Base-by-base conservation (phyloP, 2,797 vertebrate genomes). In the Channallabes apus region DNA sequence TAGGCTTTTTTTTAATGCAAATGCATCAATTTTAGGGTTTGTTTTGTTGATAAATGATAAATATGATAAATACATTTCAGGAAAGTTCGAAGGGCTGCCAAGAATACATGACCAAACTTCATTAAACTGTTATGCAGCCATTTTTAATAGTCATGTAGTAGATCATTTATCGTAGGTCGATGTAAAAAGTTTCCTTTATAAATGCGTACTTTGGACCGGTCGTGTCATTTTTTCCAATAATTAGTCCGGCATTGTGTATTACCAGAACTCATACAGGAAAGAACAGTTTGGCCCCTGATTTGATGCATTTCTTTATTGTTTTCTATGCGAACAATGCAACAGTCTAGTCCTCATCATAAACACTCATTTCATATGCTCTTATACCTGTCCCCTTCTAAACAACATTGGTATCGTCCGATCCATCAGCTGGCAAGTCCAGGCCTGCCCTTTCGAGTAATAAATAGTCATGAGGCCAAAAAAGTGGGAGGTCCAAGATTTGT, bases 401-500 rank as follows among this genome's bases (percentile, higher is more conserved):
- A 83, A 83, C 84, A 85, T 92, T 96, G 95, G 96, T 96, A 90
- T 89, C 88, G 94, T 95, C 93, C 94, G 90, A 94, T 95, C 94
- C 95, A 92, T 92, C 93, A 85, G 80, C 68, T 93, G 97, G 95
- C 98, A 98, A 97, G 98, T 91, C 94, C 93, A 91, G 94, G 88
- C 98, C 95, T 99, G 98, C 95, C 95, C 91, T 87, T 76, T 27
- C 41, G 86, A 90, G 93, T 96, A 94, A 97, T 97, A 96, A 97
- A 97, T 96, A 97, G 95, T 96, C 96, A 97, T 96, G 95, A 96
- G 94, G 89, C 86, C 84, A 71, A 94, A 54, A 93, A 94, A 88
- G 93, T 95, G 96, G 94, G 92, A 95, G 96, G 94, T 92, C 82
- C 68, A 85, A 67, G 92, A 92, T 96, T 96, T 97, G 97, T 97